Percentiles rank a stretch among this genome's conserved stretches.
Evolutionary conservation across 2,797 vertebrate genomes (phyloP).

Genomic region (Acanthornis magna): DNA sequence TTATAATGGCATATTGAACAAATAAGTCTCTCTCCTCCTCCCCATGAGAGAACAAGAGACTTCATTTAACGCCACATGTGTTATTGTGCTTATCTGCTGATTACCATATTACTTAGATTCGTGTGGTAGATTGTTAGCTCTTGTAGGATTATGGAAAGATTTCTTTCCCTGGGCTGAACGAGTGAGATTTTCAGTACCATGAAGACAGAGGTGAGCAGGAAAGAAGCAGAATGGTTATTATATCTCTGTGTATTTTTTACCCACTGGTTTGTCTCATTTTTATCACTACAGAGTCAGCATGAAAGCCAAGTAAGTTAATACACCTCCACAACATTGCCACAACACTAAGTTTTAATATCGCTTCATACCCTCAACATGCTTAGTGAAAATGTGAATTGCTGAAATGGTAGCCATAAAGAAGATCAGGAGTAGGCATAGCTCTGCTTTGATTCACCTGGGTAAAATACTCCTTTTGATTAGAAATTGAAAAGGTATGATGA

Average conservation of each 20-base stretch:
- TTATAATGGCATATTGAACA: slow-evolving; percentile 71
- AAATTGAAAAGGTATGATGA: background rate
- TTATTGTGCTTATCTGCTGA: slow-evolving; percentile 67
- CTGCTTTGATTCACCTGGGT: background rate
- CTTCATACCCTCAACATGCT: background rate
- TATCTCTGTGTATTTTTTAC: slow-evolving; percentile 48
- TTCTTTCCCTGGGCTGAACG: slow-evolving; percentile 59
- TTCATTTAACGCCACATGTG: slow-evolving; percentile 69
- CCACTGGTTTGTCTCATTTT: slow-evolving; percentile 59
- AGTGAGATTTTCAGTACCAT: slow-evolving; percentile 61
- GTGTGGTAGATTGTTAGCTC: slow-evolving; percentile 69
- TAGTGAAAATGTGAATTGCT: slow-evolving; percentile 36
- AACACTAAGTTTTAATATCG: slow-evolving; percentile 16
- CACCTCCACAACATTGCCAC: slow-evolving; percentile 1
- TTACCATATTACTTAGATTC: slow-evolving; percentile 74
- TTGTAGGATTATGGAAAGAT: slow-evolving; percentile 64
- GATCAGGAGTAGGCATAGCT: background rate
- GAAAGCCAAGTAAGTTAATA: slow-evolving; percentile 45
- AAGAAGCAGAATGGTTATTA: slow-evolving; percentile 57
- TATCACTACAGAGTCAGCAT: slow-evolving; percentile 54
- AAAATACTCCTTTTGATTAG: slow-evolving; percentile 32
- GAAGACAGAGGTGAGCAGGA: slow-evolving; percentile 49
- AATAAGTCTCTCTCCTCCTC: slow-evolving; percentile 59
- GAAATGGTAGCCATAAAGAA: background rate
- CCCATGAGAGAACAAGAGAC: slow-evolving; percentile 69